Conservation (phyloP, 1,140 invertebrate genomes). For the Trichoplusia ni region DNA sequence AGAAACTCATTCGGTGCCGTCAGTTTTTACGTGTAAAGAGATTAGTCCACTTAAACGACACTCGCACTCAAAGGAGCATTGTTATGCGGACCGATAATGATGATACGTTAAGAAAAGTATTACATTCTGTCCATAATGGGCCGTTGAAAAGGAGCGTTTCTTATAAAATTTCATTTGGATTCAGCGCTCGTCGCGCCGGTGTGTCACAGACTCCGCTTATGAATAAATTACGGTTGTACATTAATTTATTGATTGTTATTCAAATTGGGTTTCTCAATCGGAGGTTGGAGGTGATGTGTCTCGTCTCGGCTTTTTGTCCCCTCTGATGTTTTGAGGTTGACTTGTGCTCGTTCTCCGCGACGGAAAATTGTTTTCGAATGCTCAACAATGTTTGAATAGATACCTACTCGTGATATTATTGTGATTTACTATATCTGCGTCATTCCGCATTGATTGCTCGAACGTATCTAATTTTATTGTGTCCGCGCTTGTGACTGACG, state of each 20-base stretch:
- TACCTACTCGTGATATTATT: slow-evolving; percentile 44
- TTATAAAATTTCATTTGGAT: slow-evolving; percentile 80
- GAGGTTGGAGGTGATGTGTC: slow-evolving; percentile 74
- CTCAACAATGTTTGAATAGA: slow-evolving; percentile 41
- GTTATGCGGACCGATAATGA: slow-evolving; percentile 72
- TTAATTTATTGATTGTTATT: slow-evolving; percentile 82
- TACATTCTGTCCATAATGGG: slow-evolving; percentile 69
- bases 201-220: slow-evolving; percentile 69
- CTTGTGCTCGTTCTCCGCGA: slow-evolving; percentile 50
- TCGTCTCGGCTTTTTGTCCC: slow-evolving; percentile 64
- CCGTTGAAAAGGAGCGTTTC: slow-evolving; percentile 69
- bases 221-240: slow-evolving; percentile 76
- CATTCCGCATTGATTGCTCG: slow-evolving; percentile 48
- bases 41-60: slow-evolving; percentile 77
- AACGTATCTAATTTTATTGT: slow-evolving; percentile 63
- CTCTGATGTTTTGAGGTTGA: slow-evolving; percentile 58
- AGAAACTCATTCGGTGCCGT: slow-evolving; percentile 75
- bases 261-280: slow-evolving; percentile 79
- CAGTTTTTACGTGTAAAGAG: slow-evolving; percentile 79
- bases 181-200: slow-evolving; percentile 65
- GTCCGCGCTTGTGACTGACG: slow-evolving; percentile 47
- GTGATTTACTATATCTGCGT: slow-evolving; percentile 47
- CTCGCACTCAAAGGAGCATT: slow-evolving; percentile 65
- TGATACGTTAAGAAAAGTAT: slow-evolving; percentile 78
- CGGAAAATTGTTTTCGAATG: slow-evolving; percentile 61